These are phyloP conservation scores for Narcine bancroftii DNA, from an alignment of 2,113 vertebrate species.

Conservation along the genomic window DNA sequence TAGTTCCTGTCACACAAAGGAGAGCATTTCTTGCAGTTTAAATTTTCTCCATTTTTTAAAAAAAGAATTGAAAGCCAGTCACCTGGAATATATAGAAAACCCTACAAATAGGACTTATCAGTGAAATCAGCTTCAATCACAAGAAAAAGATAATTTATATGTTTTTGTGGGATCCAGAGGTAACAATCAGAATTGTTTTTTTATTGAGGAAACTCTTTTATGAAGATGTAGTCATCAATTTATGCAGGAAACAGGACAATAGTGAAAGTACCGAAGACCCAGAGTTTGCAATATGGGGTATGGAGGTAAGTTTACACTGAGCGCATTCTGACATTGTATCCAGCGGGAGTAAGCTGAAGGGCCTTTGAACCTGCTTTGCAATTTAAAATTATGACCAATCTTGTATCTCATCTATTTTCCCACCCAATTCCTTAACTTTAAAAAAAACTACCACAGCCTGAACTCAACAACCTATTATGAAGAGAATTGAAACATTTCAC, in stretches of 20 bases:
- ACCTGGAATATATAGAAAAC: background rate
- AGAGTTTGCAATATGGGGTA: background rate
- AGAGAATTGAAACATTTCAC: too few species aligned
- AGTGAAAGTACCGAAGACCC: background rate
- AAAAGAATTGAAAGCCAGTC: background rate
- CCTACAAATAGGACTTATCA: background rate
- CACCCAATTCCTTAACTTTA: too few species aligned
- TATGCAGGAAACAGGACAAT: background rate
- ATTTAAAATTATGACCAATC: too few species aligned
- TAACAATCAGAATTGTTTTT: background rate
- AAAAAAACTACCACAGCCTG: too few species aligned
- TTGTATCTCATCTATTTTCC: too few species aligned
- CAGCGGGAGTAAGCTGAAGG: too few species aligned
- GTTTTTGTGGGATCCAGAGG: background rate
- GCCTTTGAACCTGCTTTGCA: too few species aligned
- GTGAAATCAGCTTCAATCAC: background rate
- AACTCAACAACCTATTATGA: too few species aligned
- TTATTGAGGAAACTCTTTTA: background rate
- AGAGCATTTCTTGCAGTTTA: background rate
- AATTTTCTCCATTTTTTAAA: background rate
- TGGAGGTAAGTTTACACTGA: background rate
- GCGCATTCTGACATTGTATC: background rate
- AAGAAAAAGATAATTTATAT: background rate
- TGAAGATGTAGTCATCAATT: background rate
- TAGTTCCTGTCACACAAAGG: background rate